Percentiles rank a stretch among this genome's conserved stretches.
Conservation (phyloP, 2,797 vertebrate species). For the Anabas testudineus region DNA sequence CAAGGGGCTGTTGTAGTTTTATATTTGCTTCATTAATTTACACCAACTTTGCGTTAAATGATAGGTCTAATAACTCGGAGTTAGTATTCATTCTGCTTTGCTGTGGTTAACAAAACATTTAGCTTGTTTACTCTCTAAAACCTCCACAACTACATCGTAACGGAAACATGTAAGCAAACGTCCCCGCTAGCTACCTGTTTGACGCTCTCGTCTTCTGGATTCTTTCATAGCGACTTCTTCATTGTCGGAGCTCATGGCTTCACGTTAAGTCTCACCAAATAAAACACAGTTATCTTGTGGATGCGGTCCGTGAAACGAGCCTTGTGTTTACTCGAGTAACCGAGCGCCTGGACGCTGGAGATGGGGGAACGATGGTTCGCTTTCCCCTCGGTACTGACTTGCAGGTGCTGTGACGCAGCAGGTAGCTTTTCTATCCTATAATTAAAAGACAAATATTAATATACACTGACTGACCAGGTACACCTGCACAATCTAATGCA, state of each 20-base stretch:
- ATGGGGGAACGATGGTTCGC: too few species aligned
- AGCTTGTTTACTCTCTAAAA: too few species aligned
- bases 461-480: too few species aligned
- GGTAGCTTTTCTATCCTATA: not conserved
- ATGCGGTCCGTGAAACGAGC: too few species aligned
- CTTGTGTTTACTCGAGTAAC: not conserved
- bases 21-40: not conserved
- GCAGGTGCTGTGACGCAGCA: constrained; percentile 24
- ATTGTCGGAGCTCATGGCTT: constrained; percentile 43
- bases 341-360: not conserved
- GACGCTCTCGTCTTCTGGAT: constrained; percentile 55
- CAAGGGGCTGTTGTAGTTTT: too few species aligned
- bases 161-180: too few species aligned
- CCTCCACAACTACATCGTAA: too few species aligned
- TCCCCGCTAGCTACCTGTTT: constrained; percentile 52
- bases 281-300: too few species aligned
- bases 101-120: too few species aligned
- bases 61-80: not conserved
- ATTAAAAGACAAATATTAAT: too few species aligned
- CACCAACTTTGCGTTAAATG: not conserved
- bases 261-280: rapidly evolving
- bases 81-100: not conserved
- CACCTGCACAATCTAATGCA: too few species aligned
- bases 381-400: not conserved
- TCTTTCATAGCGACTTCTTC: constrained; percentile 56